Evolutionary conservation across 1,140 invertebrate genomes (phyloP).

Genomic region (Heliconius nattereri): DNA sequence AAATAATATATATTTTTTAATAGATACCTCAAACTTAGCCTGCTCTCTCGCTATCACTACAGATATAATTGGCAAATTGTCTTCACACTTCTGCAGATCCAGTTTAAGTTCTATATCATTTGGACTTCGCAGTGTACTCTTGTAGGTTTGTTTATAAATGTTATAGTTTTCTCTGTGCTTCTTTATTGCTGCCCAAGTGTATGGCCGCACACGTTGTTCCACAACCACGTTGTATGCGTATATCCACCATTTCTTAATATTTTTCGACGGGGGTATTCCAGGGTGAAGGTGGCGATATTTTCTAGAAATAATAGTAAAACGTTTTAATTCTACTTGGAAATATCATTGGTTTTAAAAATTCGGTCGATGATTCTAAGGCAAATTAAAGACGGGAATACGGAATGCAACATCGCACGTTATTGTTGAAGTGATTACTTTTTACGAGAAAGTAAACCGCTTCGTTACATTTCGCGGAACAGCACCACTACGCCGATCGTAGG

Average conservation of each 20-base stretch:
- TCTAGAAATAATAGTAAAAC: slow-evolving; percentile 59
- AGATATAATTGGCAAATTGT: slow-evolving; percentile 87
- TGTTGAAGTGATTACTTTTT: too few species aligned
- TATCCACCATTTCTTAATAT: slow-evolving; percentile 87
- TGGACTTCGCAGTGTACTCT: slow-evolving; percentile 86
- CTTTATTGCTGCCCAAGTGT: slow-evolving; percentile 87
- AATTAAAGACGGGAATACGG: too few species aligned
- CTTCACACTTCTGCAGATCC: slow-evolving; percentile 89
- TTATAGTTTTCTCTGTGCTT: slow-evolving; percentile 87
- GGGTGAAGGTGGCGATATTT: slow-evolving; percentile 82
- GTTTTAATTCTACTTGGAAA: too few species aligned
- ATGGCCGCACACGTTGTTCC: slow-evolving; percentile 87
- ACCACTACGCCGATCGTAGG: too few species aligned
- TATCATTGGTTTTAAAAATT: too few species aligned
- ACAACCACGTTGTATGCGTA: slow-evolving; percentile 89
- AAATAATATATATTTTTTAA: too few species aligned
- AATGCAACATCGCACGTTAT: too few species aligned
- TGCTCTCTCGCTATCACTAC: slow-evolving; percentile 91
- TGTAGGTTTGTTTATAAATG: slow-evolving; percentile 87
- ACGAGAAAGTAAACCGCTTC: too few species aligned
- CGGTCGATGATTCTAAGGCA: too few species aligned
- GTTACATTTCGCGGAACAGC: too few species aligned
- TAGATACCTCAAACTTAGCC: slow-evolving; percentile 84
- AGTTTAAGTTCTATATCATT: slow-evolving; percentile 88
- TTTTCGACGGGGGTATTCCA: slow-evolving; percentile 72